Conservation (phyloP, 1,140 invertebrate species). For the Drosophila sulfurigaster region DNA sequence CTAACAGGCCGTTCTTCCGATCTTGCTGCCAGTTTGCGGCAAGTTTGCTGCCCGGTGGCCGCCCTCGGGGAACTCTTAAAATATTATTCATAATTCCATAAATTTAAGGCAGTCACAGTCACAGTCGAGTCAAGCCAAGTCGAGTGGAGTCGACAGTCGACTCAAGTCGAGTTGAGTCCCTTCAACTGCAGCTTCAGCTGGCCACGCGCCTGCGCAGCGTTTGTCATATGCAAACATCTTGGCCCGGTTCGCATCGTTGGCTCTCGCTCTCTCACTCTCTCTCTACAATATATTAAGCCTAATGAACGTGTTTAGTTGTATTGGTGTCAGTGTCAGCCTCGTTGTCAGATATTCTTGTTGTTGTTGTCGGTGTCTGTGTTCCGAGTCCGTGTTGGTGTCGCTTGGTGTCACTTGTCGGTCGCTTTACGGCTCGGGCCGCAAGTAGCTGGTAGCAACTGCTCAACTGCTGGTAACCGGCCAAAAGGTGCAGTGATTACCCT, state of each 20-base stretch:
- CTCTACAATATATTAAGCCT: conserved; percentile 70
- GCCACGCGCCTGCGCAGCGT: conserved; percentile 60
- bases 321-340: conserved; percentile 50
- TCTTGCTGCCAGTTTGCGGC: conserved; percentile 1
- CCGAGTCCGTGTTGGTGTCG: conserved; percentile 47
- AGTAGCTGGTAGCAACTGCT: neutral
- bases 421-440: conserved; percentile 49
- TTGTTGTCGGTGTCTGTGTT: conserved; percentile 36
- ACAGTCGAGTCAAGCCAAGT: neutral
- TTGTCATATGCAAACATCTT: conserved; percentile 77
- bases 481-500: conserved; percentile 74
- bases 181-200: neutral
- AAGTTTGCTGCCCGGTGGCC: conserved; percentile 55
- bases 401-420: conserved; percentile 72
- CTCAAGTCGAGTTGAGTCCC: neutral
- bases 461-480: conserved; percentile 42
- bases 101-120: conserved; percentile 62
- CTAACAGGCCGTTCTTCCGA: conserved; percentile 56
- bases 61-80: conserved; percentile 71
- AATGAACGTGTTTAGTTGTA: conserved; percentile 76
- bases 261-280: conserved; percentile 1
- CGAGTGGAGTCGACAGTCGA: too few species aligned
- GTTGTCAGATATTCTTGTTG: conserved; percentile 11
- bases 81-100: conserved; percentile 83
- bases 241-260: conserved; percentile 38